Evolutionary conservation across 2,888 invertebrate species (phyloP), one percentile per base, ranked within the genome.

Genomic region (Eremobia ochroleuca): DNA sequence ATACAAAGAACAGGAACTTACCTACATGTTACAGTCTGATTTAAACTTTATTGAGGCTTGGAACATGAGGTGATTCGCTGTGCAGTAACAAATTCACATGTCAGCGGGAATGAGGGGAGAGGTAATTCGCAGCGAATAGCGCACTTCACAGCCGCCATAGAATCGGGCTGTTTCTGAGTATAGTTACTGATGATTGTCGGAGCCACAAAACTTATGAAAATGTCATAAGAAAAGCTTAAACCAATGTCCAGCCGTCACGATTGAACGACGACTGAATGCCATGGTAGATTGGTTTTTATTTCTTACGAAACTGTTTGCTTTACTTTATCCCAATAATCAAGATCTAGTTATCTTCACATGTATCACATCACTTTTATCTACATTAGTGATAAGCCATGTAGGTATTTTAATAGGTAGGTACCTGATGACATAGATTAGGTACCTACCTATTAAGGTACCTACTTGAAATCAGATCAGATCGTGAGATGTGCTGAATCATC

Each of bases 401-500:
- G 76, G 73, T 65, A 73, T 40, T 31, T 55, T 40, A 62, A 15
- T 77, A 43, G 49, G 66, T 79, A 75, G 4, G 15, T 6, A n/a
- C n/a, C n/a, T n/a, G n/a, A n/a, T n/a, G n/a, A n/a, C n/a, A n/a
- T n/a, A n/a, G n/a, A n/a, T n/a, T n/a, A 31, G 2, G 31, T 64
- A 61, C 15, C 2, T 70, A 62, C 18, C 69, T 37, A n/a, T n/a
- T n/a, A n/a, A n/a, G 2, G n/a, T 64, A 61, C 15, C 2, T 70
- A 62, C 15, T 73, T 37, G 25, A 52, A 61, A 64, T 72, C 61
- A 49, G 34, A 64, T 72, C 61, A 49, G 34, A 64, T 59, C 21
- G 49, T 61, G 15, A 70, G 37, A 84, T 83, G 68, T 83, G 84
- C 71, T 65, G 40, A 86, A 86, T 84, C 86, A 75, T 61, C 49